Evolutionary conservation across 2,113 vertebrate species (phyloP).

Genomic region (Scomber colias): DNA sequence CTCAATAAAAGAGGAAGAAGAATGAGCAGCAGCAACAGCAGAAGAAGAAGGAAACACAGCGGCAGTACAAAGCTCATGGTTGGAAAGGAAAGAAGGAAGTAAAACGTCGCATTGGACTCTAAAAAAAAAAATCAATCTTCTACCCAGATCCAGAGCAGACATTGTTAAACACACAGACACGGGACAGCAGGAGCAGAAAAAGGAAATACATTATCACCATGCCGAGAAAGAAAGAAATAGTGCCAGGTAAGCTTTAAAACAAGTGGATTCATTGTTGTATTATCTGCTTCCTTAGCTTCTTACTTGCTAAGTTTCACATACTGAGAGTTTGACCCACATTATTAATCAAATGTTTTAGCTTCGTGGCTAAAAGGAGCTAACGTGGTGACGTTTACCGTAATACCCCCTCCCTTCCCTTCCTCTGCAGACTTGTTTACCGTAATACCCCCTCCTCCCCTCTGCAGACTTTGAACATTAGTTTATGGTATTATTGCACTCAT

Average conservation of each 20-base stretch:
- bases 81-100: not conserved
- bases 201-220: slow-evolving; percentile 14
- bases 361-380: not conserved
- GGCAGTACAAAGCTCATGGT: not conserved
- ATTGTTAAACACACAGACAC: not conserved
- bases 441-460: too few relatives aligned
- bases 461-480: rapidly evolving
- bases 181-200: not conserved
- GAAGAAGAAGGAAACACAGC: too few relatives aligned
- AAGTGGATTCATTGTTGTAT: not conserved
- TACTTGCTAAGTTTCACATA: slow-evolving; percentile 32
- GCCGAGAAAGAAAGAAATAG: slow-evolving; percentile 20
- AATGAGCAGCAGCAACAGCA: too few relatives aligned
- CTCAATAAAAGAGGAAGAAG: too few relatives aligned
- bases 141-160: too few relatives aligned
- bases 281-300: not conserved
- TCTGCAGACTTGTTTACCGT: not conserved
- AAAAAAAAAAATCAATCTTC: too few relatives aligned
- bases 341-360: slow-evolving; percentile 13
- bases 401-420: too few relatives aligned
- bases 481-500: too few relatives aligned
- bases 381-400: not conserved
- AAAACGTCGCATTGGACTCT: not conserved
- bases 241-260: slow-evolving; percentile 33
- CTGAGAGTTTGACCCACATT: not conserved